Conservation (phyloP, 2,888 invertebrate species). For the Phragmatobia fuliginosa region DNA sequence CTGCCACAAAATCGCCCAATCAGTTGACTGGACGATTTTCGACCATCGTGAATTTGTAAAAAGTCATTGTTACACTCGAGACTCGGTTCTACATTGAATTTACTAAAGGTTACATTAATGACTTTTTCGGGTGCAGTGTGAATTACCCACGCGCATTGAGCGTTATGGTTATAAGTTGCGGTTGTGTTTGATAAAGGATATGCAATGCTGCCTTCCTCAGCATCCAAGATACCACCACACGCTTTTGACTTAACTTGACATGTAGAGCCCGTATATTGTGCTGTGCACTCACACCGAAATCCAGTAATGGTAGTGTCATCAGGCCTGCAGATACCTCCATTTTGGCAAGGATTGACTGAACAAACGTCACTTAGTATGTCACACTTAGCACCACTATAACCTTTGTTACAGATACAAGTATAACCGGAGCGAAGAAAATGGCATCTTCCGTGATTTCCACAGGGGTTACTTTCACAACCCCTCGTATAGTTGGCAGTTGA, state of each 20-base stretch:
- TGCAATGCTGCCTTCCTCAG: conserved; percentile 87
- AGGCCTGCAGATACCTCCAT: conserved; percentile 91
- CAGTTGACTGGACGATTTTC: conserved; percentile 89
- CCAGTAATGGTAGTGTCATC: conserved; percentile 61
- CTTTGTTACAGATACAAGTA: conserved; percentile 87
- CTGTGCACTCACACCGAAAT: conserved; percentile 89
- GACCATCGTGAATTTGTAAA: conserved; percentile 94
- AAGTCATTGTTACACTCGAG: conserved; percentile 90
- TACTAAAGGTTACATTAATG: conserved; percentile 92
- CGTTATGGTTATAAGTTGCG: conserved; percentile 86
- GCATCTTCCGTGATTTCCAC: conserved; percentile 88
- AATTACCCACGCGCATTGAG: conserved; percentile 94
- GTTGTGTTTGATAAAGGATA: conserved; percentile 86
- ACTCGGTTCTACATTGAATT: conserved; percentile 91
- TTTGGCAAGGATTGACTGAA: conserved; percentile 91
- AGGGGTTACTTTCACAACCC: conserved; percentile 84
- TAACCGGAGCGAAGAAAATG: conserved; percentile 76
- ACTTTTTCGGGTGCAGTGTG: conserved; percentile 89
- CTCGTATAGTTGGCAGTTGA: conserved; percentile 64
- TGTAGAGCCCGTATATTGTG: conserved; percentile 88
- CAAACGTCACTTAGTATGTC: conserved; percentile 88
- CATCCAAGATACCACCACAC: conserved; percentile 77
- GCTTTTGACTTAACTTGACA: conserved; percentile 87
- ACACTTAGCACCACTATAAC: conserved; percentile 89
- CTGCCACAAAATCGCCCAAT: conserved; percentile 94